Evolutionary conservation across 1,140 invertebrate species (phyloP).

Genomic region (Drosophila saltans): DNA sequence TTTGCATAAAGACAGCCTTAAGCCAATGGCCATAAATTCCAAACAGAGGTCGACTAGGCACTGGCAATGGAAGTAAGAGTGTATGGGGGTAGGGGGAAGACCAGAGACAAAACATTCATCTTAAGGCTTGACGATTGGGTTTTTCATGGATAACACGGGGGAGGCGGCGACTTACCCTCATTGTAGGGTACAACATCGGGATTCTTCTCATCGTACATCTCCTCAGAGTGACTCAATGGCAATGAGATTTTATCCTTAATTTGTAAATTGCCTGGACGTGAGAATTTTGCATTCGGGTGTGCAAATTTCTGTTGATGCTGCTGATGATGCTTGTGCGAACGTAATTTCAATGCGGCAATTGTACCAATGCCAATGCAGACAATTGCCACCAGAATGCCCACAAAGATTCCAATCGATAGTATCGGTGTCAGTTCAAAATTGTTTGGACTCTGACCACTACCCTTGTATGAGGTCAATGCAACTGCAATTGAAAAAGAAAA

Average conservation of each 20-base stretch:
- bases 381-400: constrained; percentile 88
- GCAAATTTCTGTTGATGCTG: constrained; percentile 75
- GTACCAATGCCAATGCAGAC: constrained; percentile 88
- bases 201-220: constrained; percentile 91
- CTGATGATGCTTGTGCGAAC: constrained; percentile 84
- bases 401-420: constrained; percentile 87
- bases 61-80: background rate
- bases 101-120: constrained; percentile 61
- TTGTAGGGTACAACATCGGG: constrained; percentile 93
- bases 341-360: constrained; percentile 88
- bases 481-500: constrained; percentile 52
- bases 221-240: constrained; percentile 87
- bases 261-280: constrained; percentile 86
- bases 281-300: constrained; percentile 83
- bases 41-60: constrained; percentile 17
- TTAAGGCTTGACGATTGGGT: constrained; percentile 30
- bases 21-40: constrained; percentile 61
- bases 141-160: too few relatives aligned
- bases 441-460: constrained; percentile 83
- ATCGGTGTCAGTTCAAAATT: constrained; percentile 90
- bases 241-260: constrained; percentile 88
- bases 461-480: constrained; percentile 84
- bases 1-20: constrained; percentile 54
- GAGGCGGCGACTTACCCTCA: constrained; percentile 87
- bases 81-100: background rate